Conservation (phyloP, 1,140 invertebrate species). For the Chlorops oryzae region DNA sequence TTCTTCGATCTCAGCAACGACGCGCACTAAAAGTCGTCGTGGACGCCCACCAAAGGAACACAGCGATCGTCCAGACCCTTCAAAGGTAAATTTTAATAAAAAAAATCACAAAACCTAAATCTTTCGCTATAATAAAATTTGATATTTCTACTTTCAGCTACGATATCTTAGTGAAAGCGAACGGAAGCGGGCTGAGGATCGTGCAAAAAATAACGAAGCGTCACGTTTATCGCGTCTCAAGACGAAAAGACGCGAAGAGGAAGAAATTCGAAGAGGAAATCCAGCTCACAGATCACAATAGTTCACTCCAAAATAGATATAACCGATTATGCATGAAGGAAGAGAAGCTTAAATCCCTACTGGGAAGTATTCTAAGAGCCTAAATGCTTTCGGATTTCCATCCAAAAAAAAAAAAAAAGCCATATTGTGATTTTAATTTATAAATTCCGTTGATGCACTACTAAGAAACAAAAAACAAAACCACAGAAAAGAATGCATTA, state of each 20-base stretch:
- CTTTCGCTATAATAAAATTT: too few species aligned
- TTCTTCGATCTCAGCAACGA: constrained; percentile 23
- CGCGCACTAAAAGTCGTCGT: constrained; percentile 18
- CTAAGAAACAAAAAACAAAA: too few species aligned
- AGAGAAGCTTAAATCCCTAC: too few species aligned
- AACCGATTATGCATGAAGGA: not conserved
- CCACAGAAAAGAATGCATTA: too few species aligned
- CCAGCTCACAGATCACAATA: constrained; percentile 12
- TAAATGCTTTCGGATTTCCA: not conserved
- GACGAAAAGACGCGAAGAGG: constrained; percentile 32
- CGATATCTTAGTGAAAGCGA: constrained; percentile 24
- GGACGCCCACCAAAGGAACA: constrained; percentile 40
- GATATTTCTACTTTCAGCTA: too few species aligned
- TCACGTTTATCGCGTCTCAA: constrained; percentile 38
- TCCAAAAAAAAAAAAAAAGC: too few species aligned
- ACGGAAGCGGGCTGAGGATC: constrained; percentile 27
- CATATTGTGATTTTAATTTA: too few species aligned
- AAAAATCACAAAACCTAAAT: too few species aligned
- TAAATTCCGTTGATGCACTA: too few species aligned
- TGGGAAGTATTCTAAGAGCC: too few species aligned
- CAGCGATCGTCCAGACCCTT: constrained; percentile 35
- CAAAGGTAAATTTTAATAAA: too few species aligned
- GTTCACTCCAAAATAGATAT: constrained; percentile 5
- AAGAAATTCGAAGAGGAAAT: constrained; percentile 24
- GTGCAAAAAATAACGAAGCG: constrained; percentile 41